Evolutionary conservation across 92 coral and sea anemone genomes (phyloP).

Genomic region (Micromussa lordhowensis): DNA sequence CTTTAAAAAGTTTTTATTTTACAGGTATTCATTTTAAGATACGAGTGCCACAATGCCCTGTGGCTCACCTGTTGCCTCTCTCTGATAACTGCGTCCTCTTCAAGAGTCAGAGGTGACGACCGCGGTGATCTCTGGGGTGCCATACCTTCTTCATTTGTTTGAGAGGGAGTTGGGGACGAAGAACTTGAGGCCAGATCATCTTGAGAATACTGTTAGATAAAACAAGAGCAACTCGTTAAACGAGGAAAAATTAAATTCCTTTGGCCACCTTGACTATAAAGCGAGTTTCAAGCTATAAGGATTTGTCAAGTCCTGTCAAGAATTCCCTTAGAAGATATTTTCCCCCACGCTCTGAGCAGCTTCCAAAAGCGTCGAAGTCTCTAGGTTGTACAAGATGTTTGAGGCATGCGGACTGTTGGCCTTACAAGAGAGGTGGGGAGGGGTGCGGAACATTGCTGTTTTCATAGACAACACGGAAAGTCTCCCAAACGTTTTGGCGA

Average conservation of each 20-base stretch:
- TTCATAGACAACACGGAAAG: no score
- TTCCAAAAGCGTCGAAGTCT: no score
- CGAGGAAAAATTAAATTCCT: background rate
- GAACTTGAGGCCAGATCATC: constrained; percentile 51
- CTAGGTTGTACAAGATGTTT: no score
- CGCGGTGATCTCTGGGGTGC: constrained; percentile 75
- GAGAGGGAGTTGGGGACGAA: constrained; percentile 61
- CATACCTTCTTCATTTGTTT: constrained; percentile 24
- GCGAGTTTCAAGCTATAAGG: background rate
- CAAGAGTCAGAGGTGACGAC: constrained; percentile 75
- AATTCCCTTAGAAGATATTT: no score
- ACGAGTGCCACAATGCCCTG: background rate
- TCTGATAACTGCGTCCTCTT: constrained; percentile 67
- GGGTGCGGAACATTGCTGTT: no score
- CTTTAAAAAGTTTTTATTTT: no score
- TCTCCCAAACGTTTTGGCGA: background rate
- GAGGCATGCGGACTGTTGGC: no score
- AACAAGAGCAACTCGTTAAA: background rate
- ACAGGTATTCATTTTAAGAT: background rate
- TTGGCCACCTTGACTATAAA: background rate
- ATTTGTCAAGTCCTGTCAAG: background rate
- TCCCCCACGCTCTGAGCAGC: no score
- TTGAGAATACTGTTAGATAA: constrained; percentile 19
- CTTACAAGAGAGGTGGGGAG: no score
- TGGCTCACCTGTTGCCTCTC: constrained; percentile 60